phyloP scores from a whole-genome alignment of 2,888 invertebrate genomes.

The Brassicogethes aeneus region DNA sequence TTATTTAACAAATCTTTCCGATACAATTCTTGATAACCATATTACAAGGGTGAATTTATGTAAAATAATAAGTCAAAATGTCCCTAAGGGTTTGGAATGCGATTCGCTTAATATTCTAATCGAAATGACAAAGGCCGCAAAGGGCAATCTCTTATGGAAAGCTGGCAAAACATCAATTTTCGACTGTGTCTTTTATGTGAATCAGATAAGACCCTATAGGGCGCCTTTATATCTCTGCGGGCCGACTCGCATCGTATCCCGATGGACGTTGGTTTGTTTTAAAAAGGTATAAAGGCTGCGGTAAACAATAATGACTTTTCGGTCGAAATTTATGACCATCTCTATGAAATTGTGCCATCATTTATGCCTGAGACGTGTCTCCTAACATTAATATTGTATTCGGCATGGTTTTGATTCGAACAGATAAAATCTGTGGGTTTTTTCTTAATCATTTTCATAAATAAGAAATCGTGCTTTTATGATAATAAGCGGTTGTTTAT shows the following conservation, averaged over 20 bases:
- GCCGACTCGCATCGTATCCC: neutral
- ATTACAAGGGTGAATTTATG: neutral
- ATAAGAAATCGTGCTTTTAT: slow-evolving; percentile 18
- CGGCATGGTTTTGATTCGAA: slow-evolving; percentile 21
- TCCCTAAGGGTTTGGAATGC: neutral
- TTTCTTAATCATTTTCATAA: slow-evolving; percentile 15
- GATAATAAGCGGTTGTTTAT: slow-evolving; percentile 10
- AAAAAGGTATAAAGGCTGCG: neutral
- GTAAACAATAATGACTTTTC: slow-evolving; percentile 19
- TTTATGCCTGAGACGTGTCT: slow-evolving; percentile 26
- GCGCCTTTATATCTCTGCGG: slow-evolving; percentile 11
- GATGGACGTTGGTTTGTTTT: neutral
- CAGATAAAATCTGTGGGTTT: neutral
- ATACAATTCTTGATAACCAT: neutral
- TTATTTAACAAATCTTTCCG: too few relatives aligned
- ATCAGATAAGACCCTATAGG: slow-evolving; percentile 28
- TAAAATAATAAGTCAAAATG: neutral
- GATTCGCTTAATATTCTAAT: neutral
- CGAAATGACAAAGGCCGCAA: neutral
- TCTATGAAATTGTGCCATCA: slow-evolving; percentile 31
- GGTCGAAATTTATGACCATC: slow-evolving; percentile 24
- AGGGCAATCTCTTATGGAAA: slow-evolving; percentile 15
- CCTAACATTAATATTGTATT: slow-evolving; percentile 28
- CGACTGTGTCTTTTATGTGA: slow-evolving; percentile 24
- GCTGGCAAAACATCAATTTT: slow-evolving; percentile 37